phyloP scores from a whole-genome alignment of 2,888 invertebrate species.

The Epinotia ramella region DNA sequence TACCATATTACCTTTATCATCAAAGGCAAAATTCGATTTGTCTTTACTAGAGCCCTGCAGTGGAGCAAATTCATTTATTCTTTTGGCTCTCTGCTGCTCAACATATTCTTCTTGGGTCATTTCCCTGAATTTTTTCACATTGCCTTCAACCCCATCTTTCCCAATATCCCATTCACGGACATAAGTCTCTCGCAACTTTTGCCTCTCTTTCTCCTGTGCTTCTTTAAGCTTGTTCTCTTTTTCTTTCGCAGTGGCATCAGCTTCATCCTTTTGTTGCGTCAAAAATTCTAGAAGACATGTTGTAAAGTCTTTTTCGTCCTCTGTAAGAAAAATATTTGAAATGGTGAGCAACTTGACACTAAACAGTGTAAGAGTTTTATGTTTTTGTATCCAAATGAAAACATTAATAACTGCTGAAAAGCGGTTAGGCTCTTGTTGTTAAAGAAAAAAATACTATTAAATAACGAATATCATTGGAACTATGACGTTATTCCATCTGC shows the following conservation, averaged over 20 bases:
- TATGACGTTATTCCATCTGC: too few species aligned
- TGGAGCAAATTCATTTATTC: conserved; percentile 93
- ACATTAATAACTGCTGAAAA: background rate
- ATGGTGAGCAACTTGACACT: background rate
- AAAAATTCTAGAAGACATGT: conserved; percentile 75
- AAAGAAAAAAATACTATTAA: too few species aligned
- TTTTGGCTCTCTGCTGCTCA: conserved; percentile 89
- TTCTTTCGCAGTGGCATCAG: conserved; percentile 76
- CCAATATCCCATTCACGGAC: conserved; percentile 91
- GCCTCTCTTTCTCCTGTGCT: conserved; percentile 78
- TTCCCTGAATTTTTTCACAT: conserved; percentile 79
- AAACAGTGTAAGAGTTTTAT: background rate
- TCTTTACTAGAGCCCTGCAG: conserved; percentile 62
- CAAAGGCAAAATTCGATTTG: conserved; percentile 63
- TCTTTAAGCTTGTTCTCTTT: conserved; percentile 71
- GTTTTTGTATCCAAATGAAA: background rate
- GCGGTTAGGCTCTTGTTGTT: too few species aligned
- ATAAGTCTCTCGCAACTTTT: conserved; percentile 81
- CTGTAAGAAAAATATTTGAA: conserved; percentile 57
- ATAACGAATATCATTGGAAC: too few species aligned
- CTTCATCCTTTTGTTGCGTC: conserved; percentile 79
- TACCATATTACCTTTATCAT: conserved; percentile 65
- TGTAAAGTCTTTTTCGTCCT: conserved; percentile 74
- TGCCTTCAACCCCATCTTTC: conserved; percentile 85
- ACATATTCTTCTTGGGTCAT: conserved; percentile 92